These are phyloP conservation scores for Teleiodes luculella DNA, from an alignment of 2,888 invertebrate species.

Conservation along the genomic window DNA sequence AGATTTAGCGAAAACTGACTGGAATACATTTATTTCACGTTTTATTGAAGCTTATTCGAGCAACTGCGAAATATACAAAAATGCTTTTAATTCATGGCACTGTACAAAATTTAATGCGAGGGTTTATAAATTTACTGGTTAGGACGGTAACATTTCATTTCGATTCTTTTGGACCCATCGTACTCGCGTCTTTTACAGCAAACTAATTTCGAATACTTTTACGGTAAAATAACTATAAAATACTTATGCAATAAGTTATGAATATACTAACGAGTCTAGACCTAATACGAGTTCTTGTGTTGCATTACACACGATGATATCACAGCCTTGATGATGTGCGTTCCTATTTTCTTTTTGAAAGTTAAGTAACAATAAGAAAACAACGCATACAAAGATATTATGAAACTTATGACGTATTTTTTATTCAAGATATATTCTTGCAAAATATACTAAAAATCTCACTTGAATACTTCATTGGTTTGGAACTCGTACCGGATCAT, in stretches of 20 bases:
- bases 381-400: constrained; percentile 27
- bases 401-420: constrained; percentile 1
- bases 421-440: too few species aligned
- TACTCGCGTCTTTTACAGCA: constrained; percentile 52
- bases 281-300: constrained; percentile 49
- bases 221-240: constrained; percentile 53
- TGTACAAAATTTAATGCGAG: constrained; percentile 11
- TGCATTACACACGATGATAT: constrained; percentile 52
- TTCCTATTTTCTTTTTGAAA: constrained; percentile 36
- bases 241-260: constrained; percentile 43
- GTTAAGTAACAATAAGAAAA: constrained; percentile 39
- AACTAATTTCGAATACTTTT: constrained; percentile 67
- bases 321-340: constrained; percentile 75
- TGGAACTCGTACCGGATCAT: constrained; percentile 46
- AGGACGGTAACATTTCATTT: constrained; percentile 60
- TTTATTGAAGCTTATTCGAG: constrained; percentile 22
- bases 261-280: constrained; percentile 33
- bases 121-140: constrained; percentile 46
- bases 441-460: background rate
- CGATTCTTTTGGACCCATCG: constrained; percentile 47
- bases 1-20: constrained; percentile 27
- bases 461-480: constrained; percentile 1
- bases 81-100: constrained; percentile 19
- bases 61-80: constrained; percentile 23
- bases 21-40: background rate